Conservation (phyloP, 2,797 vertebrate species). For the Chloroceryle amazona region DNA sequence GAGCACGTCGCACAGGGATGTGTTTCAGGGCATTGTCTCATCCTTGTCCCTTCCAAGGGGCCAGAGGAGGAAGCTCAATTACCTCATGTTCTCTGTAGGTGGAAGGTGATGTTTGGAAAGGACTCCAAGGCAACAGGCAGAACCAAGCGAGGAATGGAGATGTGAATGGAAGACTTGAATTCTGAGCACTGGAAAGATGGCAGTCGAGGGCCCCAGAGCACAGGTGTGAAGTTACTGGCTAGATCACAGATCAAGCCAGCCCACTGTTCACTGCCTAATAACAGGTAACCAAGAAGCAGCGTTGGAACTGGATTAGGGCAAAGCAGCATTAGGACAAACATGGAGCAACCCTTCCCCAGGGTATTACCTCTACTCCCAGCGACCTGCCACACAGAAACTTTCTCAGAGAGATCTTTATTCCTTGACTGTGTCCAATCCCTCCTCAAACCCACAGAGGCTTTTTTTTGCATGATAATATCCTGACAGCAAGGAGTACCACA, state of each 20-base stretch:
- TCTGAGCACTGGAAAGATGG: background rate
- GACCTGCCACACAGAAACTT: background rate
- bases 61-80: background rate
- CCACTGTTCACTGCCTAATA: background rate
- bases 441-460: background rate
- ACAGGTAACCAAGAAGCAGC: background rate
- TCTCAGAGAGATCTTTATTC: background rate
- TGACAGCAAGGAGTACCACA: background rate
- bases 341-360: background rate
- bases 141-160: background rate
- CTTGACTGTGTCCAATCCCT: background rate
- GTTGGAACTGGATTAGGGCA: background rate
- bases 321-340: background rate
- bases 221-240: background rate
- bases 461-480: background rate
- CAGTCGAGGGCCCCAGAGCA: background rate
- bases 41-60: background rate
- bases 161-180: background rate
- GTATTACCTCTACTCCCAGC: background rate
- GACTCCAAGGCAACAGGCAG: fast-evolving
- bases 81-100: background rate
- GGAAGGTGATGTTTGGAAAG: background rate
- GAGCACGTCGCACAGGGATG: fast-evolving
- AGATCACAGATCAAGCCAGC: background rate
- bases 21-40: background rate